A percentile compares a stretch with the other conserved stretches of the same genome.
These are phyloP conservation scores for Ctenopoma kingsleyae DNA, from an alignment of 2,797 vertebrate species.

Conservation along the genomic window DNA sequence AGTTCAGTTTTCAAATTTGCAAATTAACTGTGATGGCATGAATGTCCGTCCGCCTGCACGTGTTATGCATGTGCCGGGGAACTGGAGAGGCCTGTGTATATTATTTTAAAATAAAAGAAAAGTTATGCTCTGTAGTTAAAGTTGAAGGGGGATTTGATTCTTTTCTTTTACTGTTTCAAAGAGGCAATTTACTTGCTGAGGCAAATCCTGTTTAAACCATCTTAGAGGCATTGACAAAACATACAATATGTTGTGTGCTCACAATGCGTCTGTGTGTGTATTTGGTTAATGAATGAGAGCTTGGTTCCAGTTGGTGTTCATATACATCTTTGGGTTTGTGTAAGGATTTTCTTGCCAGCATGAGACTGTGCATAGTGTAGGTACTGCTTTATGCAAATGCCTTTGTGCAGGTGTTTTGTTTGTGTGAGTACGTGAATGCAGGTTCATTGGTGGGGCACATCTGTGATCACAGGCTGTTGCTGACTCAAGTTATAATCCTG, in stretches of 20 bases:
- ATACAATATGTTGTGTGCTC: conserved; percentile 27
- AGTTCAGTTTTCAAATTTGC: conserved; percentile 40
- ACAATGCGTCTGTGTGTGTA: conserved; percentile 4
- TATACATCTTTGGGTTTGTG: conserved; percentile 28
- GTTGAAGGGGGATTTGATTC: neutral
- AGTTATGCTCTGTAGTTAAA: neutral
- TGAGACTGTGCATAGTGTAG: conserved; percentile 4
- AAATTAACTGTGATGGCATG: conserved; percentile 43
- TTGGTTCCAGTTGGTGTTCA: conserved; percentile 28
- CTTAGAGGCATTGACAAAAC: conserved; percentile 15
- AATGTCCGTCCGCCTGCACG: neutral
- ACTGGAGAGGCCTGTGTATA: neutral
- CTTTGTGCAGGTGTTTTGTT: conserved; percentile 32
- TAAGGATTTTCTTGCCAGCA: neutral
- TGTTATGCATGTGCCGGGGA: neutral
- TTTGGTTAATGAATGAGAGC: neutral
- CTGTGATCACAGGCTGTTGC: conserved; percentile 67
- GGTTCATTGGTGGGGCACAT: conserved; percentile 60
- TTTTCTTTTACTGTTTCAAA: neutral
- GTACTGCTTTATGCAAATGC: conserved; percentile 11
- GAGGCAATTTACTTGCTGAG: conserved; percentile 3
- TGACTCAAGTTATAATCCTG: conserved; percentile 52
- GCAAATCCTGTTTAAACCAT: conserved; percentile 4
- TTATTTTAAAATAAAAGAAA: conserved; percentile 8
- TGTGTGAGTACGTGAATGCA: conserved; percentile 21